A percentile compares a stretch with the other conserved stretches of the same genome.
phyloP scores from a whole-genome alignment of 2,888 invertebrate genomes.

The Morpho deidamia region DNA sequence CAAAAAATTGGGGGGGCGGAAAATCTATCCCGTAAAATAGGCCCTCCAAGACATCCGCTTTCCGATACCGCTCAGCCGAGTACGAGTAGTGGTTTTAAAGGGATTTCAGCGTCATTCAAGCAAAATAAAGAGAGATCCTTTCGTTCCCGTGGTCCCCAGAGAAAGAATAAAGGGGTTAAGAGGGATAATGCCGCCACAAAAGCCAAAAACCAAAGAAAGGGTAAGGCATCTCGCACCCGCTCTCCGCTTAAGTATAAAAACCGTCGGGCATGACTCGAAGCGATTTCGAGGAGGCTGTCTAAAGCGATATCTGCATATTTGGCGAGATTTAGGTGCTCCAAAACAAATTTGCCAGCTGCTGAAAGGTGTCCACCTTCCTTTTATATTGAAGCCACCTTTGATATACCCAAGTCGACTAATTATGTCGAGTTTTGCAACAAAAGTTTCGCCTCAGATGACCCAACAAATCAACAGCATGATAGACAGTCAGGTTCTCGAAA shows the following conservation, averaged over 20 bases:
- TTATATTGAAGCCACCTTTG: constrained; percentile 8
- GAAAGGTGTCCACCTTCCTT: neutral
- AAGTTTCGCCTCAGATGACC: constrained; percentile 9
- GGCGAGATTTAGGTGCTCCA: neutral
- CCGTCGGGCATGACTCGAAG: neutral
- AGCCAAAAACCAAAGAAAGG: constrained; percentile 1
- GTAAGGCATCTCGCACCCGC: too few relatives aligned
- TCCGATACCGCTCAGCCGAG: too few relatives aligned
- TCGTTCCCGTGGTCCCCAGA: too few relatives aligned
- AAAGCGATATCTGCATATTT: neutral
- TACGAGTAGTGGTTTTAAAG: too few relatives aligned
- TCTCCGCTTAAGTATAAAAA: too few relatives aligned
- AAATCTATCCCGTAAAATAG: neutral
- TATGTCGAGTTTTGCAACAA: constrained; percentile 10
- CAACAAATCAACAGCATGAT: constrained; percentile 19
- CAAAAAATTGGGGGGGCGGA: constrained; percentile 1
- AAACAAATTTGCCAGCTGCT: too few relatives aligned
- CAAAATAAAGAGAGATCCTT: too few relatives aligned
- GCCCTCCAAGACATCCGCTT: too few relatives aligned
- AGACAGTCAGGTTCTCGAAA: constrained; percentile 15
- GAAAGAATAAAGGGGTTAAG: neutral
- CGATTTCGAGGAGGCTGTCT: constrained; percentile 13
- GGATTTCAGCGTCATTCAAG: too few relatives aligned
- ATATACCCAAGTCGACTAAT: constrained; percentile 9
- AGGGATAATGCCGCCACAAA: constrained; percentile 5